Conservation (phyloP, 2,797 vertebrate genomes). For the Danio tinwini region DNA sequence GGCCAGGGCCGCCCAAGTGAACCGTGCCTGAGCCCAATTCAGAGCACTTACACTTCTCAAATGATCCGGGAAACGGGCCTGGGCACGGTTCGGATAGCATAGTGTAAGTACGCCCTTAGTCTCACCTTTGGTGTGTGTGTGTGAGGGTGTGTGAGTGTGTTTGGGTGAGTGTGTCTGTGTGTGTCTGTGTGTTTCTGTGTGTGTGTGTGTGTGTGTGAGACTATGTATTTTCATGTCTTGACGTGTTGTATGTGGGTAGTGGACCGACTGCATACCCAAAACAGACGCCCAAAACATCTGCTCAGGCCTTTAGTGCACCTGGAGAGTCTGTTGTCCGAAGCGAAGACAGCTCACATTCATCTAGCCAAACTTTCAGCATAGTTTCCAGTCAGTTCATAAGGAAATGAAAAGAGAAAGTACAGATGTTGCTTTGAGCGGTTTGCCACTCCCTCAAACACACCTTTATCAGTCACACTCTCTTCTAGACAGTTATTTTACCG, state of each 20-base stretch:
- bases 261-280: background rate
- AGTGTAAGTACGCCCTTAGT: too few relatives aligned
- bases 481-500: background rate
- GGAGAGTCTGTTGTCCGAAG: constrained; percentile 17
- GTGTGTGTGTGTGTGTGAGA: constrained; percentile 9
- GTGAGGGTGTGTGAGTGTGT: background rate
- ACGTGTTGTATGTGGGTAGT: background rate
- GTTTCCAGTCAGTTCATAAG: background rate
- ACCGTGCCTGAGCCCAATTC: too few relatives aligned
- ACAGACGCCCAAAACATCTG: constrained; percentile 21
- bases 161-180: constrained; percentile 1
- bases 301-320: constrained; percentile 34
- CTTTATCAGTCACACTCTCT: constrained; percentile 18
- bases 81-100: too few relatives aligned
- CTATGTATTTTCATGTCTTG: constrained; percentile 32
- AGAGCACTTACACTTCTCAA: too few relatives aligned
- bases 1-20: too few relatives aligned
- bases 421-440: constrained; percentile 22
- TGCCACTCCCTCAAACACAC: constrained; percentile 13
- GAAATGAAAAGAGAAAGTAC: background rate
- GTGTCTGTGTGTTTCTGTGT: too few relatives aligned
- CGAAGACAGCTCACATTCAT: constrained; percentile 10
- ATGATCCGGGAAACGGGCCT: too few relatives aligned
- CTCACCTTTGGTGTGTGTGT: background rate
- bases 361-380: background rate